Evolutionary conservation across 2,888 invertebrate species (phyloP).

Genomic region (Dicranocentrus wangi): DNA sequence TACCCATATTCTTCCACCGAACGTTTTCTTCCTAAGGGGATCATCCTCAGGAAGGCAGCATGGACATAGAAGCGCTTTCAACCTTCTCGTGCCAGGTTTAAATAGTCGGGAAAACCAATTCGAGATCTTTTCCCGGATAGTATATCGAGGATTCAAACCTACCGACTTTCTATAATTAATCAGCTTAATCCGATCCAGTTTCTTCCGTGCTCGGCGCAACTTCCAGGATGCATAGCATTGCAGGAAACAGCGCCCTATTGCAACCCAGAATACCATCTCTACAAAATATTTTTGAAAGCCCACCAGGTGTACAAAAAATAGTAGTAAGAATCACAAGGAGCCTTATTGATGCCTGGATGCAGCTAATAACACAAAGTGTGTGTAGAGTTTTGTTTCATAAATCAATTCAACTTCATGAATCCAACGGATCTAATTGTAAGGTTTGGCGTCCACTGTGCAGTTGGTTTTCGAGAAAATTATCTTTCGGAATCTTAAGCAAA

Average conservation of each 20-base stretch:
- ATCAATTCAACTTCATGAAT: too few relatives aligned
- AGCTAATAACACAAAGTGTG: too few relatives aligned
- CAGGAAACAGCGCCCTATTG: slow-evolving; percentile 37
- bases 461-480: too few relatives aligned
- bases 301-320: too few relatives aligned
- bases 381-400: too few relatives aligned
- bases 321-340: too few relatives aligned
- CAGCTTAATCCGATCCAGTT: slow-evolving; percentile 66
- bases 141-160: slow-evolving; percentile 62
- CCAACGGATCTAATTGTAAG: too few relatives aligned
- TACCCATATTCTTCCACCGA: slow-evolving; percentile 63
- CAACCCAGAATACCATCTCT: neutral
- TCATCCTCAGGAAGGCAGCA: slow-evolving; percentile 48
- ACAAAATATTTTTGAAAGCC: too few relatives aligned
- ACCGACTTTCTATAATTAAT: slow-evolving; percentile 66
- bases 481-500: too few relatives aligned
- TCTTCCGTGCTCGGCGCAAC: slow-evolving; percentile 47
- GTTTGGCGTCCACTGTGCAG: too few relatives aligned
- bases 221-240: slow-evolving; percentile 43
- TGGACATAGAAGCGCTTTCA: slow-evolving; percentile 45
- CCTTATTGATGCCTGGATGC: too few relatives aligned
- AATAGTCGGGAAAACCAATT: slow-evolving; percentile 36
- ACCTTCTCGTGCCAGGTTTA: slow-evolving; percentile 15
- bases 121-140: slow-evolving; percentile 49
- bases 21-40: slow-evolving; percentile 13